Evolutionary conservation across 1,140 invertebrate species (phyloP).

Genomic region (Pseudomyrmex dendroicus): DNA sequence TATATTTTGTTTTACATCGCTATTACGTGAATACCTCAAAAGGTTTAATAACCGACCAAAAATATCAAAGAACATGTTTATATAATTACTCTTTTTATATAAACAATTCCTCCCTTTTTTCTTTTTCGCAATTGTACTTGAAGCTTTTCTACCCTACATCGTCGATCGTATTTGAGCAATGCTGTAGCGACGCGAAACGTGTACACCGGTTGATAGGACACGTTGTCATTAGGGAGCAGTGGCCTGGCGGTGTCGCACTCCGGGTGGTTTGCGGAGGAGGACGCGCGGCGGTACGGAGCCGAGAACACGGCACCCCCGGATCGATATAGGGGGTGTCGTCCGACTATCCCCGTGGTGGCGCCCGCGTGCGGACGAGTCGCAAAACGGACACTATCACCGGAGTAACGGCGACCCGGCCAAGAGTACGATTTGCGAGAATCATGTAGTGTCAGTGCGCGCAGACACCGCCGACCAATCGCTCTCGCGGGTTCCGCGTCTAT

Average conservation of each 20-base stretch:
- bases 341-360: constrained; percentile 74
- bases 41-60: neutral
- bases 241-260: constrained; percentile 72
- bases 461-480: constrained; percentile 51
- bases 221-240: constrained; percentile 78
- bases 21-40: neutral
- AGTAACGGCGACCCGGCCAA: constrained; percentile 69
- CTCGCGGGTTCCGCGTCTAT: constrained; percentile 8
- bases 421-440: constrained; percentile 54
- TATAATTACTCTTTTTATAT: neutral
- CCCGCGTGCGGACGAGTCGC: constrained; percentile 76
- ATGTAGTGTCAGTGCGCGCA: constrained; percentile 67
- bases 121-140: neutral
- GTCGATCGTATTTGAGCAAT: constrained; percentile 36
- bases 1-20: neutral
- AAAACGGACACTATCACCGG: constrained; percentile 65
- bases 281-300: constrained; percentile 20
- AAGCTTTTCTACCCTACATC: neutral
- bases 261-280: constrained; percentile 57
- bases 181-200: constrained; percentile 12
- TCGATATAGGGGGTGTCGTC: constrained; percentile 83
- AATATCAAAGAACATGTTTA: no score
- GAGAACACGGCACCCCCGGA: constrained; percentile 63
- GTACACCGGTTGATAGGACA: constrained; percentile 68
- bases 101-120: neutral